Conservation (phyloP, 2,113 vertebrate genomes). For the Corythaixoides concolor region DNA sequence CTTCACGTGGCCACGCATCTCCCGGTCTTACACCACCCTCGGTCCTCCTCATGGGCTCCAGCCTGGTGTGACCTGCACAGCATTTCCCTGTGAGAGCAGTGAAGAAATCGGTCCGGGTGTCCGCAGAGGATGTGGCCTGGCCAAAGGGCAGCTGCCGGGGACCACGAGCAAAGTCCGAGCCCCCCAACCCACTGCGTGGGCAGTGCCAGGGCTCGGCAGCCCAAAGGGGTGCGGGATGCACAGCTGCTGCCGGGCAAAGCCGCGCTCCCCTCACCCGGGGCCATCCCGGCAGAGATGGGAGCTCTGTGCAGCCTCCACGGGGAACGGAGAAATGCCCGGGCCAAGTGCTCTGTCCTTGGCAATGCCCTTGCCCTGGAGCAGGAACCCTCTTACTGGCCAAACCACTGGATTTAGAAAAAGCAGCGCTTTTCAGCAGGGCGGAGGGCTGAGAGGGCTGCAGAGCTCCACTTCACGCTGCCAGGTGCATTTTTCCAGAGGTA, state of each 20-base stretch:
- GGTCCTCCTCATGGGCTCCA: fast-evolving
- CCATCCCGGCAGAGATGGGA: no score
- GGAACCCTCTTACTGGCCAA: no score
- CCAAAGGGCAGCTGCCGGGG: background rate
- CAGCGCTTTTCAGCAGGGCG: background rate
- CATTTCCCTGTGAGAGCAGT: background rate
- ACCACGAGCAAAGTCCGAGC: no score
- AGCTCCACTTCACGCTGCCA: background rate
- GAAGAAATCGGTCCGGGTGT: background rate
- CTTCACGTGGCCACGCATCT: fast-evolving
- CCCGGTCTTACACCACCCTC: background rate
- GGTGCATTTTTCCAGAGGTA: background rate
- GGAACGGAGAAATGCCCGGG: background rate
- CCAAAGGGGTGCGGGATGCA: no score
- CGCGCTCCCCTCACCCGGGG: no score
- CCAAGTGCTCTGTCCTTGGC: background rate
- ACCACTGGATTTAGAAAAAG: background rate
- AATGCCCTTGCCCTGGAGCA: background rate
- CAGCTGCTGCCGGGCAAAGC: no score
- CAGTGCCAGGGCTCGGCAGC: no score
- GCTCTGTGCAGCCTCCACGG: background rate
- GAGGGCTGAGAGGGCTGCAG: background rate
- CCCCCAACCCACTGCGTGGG: no score
- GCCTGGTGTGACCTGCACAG: fast-evolving
- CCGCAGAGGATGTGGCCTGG: background rate